Percentiles rank a stretch among this genome's conserved stretches.
Conservation (phyloP, 2,888 invertebrate species). For the Acronicta psi region DNA sequence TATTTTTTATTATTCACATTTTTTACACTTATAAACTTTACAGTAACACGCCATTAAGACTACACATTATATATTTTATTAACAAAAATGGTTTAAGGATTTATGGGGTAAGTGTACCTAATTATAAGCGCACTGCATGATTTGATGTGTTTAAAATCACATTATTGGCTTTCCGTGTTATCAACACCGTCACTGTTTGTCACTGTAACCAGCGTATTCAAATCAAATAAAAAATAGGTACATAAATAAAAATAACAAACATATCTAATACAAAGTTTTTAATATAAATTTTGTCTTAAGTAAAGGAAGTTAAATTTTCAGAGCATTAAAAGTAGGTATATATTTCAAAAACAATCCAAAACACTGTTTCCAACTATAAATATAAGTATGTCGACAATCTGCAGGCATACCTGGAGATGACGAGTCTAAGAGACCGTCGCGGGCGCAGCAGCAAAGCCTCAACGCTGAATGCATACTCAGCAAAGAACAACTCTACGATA, state of each 20-base stretch:
- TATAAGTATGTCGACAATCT: slow-evolving; percentile 14
- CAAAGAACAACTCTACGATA: slow-evolving; percentile 99
- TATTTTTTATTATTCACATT: slow-evolving; percentile 19
- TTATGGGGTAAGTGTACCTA: slow-evolving; percentile 54
- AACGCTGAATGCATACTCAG: slow-evolving; percentile 98
- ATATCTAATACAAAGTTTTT: no score
- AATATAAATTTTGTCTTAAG: no score
- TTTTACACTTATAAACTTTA: slow-evolving; percentile 35
- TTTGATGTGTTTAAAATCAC: slow-evolving; percentile 50
- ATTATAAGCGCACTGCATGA: slow-evolving; percentile 68
- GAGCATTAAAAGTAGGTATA: no score
- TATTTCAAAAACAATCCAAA: no score
- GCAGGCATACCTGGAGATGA: slow-evolving; percentile 93
- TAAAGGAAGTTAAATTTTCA: no score
- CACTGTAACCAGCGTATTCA: no score
- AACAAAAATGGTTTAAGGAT: slow-evolving; percentile 44
- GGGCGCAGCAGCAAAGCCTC: slow-evolving; percentile 96
- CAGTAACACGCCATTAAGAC: slow-evolving; percentile 37
- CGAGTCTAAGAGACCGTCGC: slow-evolving; percentile 95
- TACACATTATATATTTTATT: slow-evolving; percentile 37
- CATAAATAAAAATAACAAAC: no score
- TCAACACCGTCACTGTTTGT: slow-evolving; percentile 40
- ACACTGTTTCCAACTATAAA: not conserved
- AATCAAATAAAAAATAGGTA: no score
- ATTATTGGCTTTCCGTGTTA: slow-evolving; percentile 51